A percentile compares a stretch with the other conserved stretches of the same genome.
These are phyloP conservation scores for Solenopsis invicta DNA, from an alignment of 1,140 invertebrate species.

Conservation along the genomic window DNA sequence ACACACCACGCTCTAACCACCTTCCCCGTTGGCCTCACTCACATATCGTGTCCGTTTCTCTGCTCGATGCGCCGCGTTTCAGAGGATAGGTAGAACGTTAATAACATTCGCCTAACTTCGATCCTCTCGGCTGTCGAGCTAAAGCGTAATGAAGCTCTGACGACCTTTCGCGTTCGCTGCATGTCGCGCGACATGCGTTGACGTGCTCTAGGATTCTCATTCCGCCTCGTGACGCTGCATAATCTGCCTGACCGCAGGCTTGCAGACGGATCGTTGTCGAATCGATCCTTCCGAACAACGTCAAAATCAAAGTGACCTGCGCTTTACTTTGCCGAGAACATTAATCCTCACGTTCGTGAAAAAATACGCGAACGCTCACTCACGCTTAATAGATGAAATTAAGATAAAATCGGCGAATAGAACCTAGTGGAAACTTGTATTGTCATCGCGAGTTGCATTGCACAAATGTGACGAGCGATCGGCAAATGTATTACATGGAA, in stretches of 20 bases:
- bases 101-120: conserved; percentile 53
- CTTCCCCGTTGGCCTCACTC: conserved; percentile 31
- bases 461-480: background rate
- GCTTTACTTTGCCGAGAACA: background rate
- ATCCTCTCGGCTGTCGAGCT: conserved; percentile 36
- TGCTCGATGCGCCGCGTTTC: conserved; percentile 39
- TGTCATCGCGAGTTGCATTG: background rate
- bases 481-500: background rate
- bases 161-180: conserved; percentile 34
- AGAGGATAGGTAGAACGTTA: conserved; percentile 53
- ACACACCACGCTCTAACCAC: conserved; percentile 4
- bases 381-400: background rate
- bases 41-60: conserved; percentile 51
- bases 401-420: background rate
- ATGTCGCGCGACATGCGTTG: conserved; percentile 21
- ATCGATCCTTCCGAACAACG: conserved; percentile 26
- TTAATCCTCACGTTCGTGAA: background rate
- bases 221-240: conserved; percentile 54
- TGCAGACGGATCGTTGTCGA: conserved; percentile 37
- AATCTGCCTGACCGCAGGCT: conserved; percentile 48
- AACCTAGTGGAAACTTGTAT: background rate
- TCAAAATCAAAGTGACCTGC: conserved; percentile 24
- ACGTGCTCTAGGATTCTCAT: conserved; percentile 44
- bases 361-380: background rate
- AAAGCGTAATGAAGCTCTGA: conserved; percentile 53